Conservation (phyloP, 2,888 invertebrate species). For the Mesorhabditis spiculigera region DNA sequence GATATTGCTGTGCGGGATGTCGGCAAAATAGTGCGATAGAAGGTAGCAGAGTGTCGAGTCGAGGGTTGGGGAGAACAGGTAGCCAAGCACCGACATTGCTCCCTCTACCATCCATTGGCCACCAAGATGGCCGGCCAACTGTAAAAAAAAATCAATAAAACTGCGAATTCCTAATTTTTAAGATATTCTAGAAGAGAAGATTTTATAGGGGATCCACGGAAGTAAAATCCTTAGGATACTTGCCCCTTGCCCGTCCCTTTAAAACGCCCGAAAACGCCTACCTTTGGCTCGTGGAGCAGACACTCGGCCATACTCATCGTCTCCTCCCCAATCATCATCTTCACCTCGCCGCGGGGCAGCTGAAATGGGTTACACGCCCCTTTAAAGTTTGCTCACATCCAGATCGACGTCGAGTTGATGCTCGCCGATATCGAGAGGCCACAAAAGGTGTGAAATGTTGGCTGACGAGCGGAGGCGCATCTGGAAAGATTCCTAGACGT, state of each 20-base stretch:
- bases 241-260: neutral
- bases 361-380: conserved; percentile 8
- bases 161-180: too few relatives aligned
- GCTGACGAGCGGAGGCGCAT: conserved; percentile 24
- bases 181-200: too few relatives aligned
- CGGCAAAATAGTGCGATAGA: conserved; percentile 14
- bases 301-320: conserved; percentile 22
- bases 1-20: conserved; percentile 18
- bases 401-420: conserved; percentile 28
- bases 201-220: too few relatives aligned
- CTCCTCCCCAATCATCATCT: conserved; percentile 25
- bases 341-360: conserved; percentile 29
- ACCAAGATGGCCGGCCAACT: conserved; percentile 7
- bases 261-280: neutral
- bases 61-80: conserved; percentile 13
- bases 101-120: conserved; percentile 22
- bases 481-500: conserved; percentile 14
- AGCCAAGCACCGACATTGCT: conserved; percentile 12
- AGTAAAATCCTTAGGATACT: too few relatives aligned
- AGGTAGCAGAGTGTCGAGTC: conserved; percentile 16
- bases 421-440: conserved; percentile 39
- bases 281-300: conserved; percentile 3
- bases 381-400: conserved; percentile 16
- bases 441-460: conserved; percentile 33
- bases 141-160: neutral